Percentiles rank a stretch among this genome's conserved stretches.
phyloP scores from a whole-genome alignment of 1,140 invertebrate species.

The Asbolus verrucosus region DNA sequence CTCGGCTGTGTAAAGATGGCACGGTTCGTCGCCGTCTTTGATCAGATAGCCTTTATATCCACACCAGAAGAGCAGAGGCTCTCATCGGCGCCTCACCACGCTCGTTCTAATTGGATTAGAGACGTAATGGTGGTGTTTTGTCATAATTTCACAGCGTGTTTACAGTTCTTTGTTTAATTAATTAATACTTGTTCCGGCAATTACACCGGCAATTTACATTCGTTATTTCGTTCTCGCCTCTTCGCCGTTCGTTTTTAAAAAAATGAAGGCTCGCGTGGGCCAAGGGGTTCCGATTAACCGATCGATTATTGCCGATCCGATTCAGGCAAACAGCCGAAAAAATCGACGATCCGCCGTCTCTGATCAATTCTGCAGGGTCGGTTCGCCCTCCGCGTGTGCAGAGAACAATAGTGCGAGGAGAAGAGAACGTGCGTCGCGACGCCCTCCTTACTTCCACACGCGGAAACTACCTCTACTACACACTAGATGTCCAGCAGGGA shows the following conservation, averaged over 20 bases:
- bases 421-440: constrained; percentile 35
- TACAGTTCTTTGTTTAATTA: constrained; percentile 50
- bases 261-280: background rate
- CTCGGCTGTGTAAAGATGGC: constrained; percentile 51
- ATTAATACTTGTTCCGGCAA: constrained; percentile 52
- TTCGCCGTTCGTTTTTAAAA: constrained; percentile 28
- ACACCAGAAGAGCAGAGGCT: constrained; percentile 2
- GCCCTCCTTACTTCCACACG: constrained; percentile 22
- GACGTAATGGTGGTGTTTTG: constrained; percentile 46
- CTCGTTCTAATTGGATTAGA: constrained; percentile 50
- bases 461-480: constrained; percentile 57
- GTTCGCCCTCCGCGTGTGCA: too few species aligned
- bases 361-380: too few species aligned
- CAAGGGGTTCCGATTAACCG: too few species aligned
- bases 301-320: too few species aligned
- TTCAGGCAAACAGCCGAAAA: too few species aligned
- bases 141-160: constrained; percentile 50
- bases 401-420: constrained; percentile 13
- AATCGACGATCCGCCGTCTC: too few species aligned
- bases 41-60: constrained; percentile 41
- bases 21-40: constrained; percentile 49
- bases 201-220: constrained; percentile 50
- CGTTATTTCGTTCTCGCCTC: constrained; percentile 45
- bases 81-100: background rate
- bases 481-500: constrained; percentile 61